Conservation (phyloP, 2,113 vertebrate species). For the Solea solea region DNA sequence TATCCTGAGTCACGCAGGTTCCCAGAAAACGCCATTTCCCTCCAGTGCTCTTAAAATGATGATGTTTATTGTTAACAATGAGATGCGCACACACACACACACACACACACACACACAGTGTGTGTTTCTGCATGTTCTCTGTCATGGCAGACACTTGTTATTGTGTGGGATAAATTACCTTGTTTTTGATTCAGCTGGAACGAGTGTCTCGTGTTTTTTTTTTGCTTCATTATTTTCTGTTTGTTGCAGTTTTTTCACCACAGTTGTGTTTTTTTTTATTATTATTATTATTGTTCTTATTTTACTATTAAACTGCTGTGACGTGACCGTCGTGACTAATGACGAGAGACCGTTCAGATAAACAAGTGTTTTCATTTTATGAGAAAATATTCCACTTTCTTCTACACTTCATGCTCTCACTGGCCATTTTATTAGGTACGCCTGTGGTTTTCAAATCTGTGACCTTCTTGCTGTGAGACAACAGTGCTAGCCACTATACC, state of each 20-base stretch:
- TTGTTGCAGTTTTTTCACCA: not conserved
- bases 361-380: no score
- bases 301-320: not conserved
- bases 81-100: not conserved
- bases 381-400: no score
- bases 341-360: no score
- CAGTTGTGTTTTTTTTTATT: not conserved
- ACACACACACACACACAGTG: not conserved
- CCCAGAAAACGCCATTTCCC: not conserved
- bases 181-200: conserved; percentile 4
- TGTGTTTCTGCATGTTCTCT: not conserved
- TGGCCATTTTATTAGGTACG: no score
- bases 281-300: no score
- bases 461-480: no score
- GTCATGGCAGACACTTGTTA: not conserved
- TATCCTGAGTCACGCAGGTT: not conserved
- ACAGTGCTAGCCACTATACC: no score
- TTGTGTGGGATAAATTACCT: not conserved
- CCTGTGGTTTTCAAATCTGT: no score
- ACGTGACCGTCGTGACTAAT: not conserved
- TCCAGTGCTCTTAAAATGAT: not conserved
- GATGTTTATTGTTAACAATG: not conserved
- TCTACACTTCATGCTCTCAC: no score
- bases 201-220: not conserved
- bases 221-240: no score